These are phyloP conservation scores for Mus musculus DNA, from an alignment of 2,113 vertebrate species.

Conservation along the genomic window GRCm39 chr5:9414001-9414500, in stretches of 20 bases:
- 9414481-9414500: not conserved
- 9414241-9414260: conserved; percentile 34
- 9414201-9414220: conserved; percentile 51
- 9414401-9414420: conserved; percentile 22
- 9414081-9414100: not conserved
- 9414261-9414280: not conserved
- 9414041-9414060: not conserved
- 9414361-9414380: conserved; percentile 62
- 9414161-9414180: conserved; percentile 3
- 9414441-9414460: not conserved
- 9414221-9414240: conserved; percentile 25
- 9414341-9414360: conserved; percentile 59
- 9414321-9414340: conserved; percentile 20
- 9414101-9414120: not conserved
- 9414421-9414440: not conserved
- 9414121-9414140: not conserved
- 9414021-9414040: not conserved
- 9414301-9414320: conserved; percentile 63
- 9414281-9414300: conserved; percentile 27
- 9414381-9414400: conserved; percentile 11
- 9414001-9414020: not conserved
- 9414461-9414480: not conserved
- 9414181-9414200: conserved; percentile 50
- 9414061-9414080: not conserved
- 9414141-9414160: not conserved